phyloP scores from a whole-genome alignment of 2,797 vertebrate genomes.

The Chaetophractus vellerosus region DNA sequence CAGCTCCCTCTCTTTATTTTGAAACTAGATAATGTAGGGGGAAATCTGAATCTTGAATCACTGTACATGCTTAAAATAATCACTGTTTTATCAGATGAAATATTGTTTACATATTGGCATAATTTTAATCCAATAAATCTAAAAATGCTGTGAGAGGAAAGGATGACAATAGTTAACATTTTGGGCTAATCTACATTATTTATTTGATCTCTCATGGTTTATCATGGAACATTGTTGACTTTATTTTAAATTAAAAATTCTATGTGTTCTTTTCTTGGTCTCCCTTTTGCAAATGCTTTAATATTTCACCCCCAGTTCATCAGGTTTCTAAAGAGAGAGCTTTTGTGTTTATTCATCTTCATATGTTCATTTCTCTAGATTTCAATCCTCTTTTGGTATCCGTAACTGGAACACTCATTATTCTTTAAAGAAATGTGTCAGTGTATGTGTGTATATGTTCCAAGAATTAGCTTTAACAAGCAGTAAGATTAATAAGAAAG shows the following conservation, averaged over 20 bases:
- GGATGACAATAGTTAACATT: neutral
- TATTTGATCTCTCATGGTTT: neutral
- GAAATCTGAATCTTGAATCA: neutral
- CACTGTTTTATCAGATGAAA: neutral
- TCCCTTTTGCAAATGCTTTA: slow-evolving; percentile 9
- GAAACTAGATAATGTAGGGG: neutral
- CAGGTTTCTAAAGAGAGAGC: slow-evolving; percentile 56
- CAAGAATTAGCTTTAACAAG: slow-evolving; percentile 35
- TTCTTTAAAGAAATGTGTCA: slow-evolving; percentile 40
- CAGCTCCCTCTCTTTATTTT: neutral
- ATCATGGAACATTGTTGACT: neutral
- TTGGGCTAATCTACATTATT: neutral
- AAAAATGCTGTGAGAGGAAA: neutral
- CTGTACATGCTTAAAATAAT: neutral
- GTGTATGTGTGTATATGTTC: neutral
- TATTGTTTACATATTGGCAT: neutral
- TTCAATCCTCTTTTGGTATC: slow-evolving; percentile 51
- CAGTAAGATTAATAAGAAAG: slow-evolving; percentile 22
- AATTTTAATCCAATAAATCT: neutral
- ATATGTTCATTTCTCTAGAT: slow-evolving; percentile 48
- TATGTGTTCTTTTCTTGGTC: neutral
- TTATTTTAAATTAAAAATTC: slow-evolving; percentile 52
- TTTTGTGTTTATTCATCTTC: neutral
- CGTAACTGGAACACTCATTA: neutral
- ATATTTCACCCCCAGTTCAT: slow-evolving; percentile 44